These are phyloP conservation scores for Agrochola litura DNA, from an alignment of 2,888 invertebrate genomes.

Conservation along the genomic window DNA sequence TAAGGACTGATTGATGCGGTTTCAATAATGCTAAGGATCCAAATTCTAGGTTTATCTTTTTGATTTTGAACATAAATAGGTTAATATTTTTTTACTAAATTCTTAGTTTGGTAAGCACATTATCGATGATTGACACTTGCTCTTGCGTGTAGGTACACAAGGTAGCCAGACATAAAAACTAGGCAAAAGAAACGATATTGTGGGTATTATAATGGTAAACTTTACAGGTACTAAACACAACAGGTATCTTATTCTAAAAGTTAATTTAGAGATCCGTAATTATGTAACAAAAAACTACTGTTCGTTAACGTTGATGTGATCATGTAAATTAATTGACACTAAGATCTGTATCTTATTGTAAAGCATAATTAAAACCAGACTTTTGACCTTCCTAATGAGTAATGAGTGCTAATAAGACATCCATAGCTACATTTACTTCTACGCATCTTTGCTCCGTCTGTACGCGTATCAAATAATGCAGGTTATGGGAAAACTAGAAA, in stretches of 20 bases:
- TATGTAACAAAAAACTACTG: conserved; percentile 57
- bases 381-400: conserved; percentile 74
- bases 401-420: conserved; percentile 48
- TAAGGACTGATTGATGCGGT: neutral
- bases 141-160: neutral
- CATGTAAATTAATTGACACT: conserved; percentile 75
- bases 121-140: neutral
- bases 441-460: conserved; percentile 3
- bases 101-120: neutral
- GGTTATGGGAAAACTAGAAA: conserved; percentile 29
- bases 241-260: conserved; percentile 38
- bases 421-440: conserved; percentile 10
- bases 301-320: conserved; percentile 69
- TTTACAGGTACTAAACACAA: conserved; percentile 12
- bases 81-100: neutral
- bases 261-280: conserved; percentile 56
- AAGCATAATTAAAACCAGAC: conserved; percentile 73
- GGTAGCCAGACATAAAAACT: neutral
- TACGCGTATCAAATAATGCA: conserved; percentile 29
- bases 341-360: conserved; percentile 78
- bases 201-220: neutral
- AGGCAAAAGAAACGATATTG: neutral
- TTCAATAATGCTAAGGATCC: neutral
- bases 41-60: neutral
- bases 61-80: neutral